Evolutionary conservation across 2,797 vertebrate species (phyloP).

Genomic region (Darevskia nairensis): DNA sequence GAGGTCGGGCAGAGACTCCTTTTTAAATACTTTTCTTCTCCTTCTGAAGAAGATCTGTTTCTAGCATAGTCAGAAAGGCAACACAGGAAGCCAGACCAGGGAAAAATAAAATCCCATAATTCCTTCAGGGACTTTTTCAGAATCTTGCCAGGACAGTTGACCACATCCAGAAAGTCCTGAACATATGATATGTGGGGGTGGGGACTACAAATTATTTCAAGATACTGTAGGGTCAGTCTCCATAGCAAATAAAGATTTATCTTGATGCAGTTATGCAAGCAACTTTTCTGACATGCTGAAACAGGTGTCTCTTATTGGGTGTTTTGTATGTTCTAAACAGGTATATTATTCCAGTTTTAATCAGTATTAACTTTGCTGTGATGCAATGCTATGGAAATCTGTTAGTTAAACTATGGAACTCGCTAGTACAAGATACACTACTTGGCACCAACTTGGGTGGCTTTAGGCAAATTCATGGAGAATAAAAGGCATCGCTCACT

Average conservation of each 20-base stretch:
- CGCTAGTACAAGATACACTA: no score
- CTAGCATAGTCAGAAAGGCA: fast-evolving
- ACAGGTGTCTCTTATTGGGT: constrained; percentile 24
- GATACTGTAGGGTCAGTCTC: constrained; percentile 35
- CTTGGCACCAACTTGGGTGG: no score
- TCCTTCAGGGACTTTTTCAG: not conserved
- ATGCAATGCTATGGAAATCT: constrained; percentile 9
- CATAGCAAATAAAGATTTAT: constrained; percentile 54
- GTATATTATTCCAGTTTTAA: not conserved
- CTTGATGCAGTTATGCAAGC: constrained; percentile 42
- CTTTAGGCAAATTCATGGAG: no score
- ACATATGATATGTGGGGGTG: constrained; percentile 47
- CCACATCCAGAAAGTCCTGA: constrained; percentile 44
- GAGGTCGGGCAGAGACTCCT: not conserved
- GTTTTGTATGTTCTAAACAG: constrained; percentile 3
- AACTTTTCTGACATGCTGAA: constrained; percentile 29
- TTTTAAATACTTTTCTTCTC: constrained; percentile 13
- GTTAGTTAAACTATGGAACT: no score
- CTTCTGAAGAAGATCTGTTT: fast-evolving
- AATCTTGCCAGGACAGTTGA: constrained; percentile 54
- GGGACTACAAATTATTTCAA: constrained; percentile 56
- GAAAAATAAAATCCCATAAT: not conserved
- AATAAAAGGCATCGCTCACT: no score
- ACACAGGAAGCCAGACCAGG: fast-evolving
- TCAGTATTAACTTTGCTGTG: not conserved